Conservation (phyloP, 2,888 invertebrate genomes). For the Uloborus plumipes region DNA sequence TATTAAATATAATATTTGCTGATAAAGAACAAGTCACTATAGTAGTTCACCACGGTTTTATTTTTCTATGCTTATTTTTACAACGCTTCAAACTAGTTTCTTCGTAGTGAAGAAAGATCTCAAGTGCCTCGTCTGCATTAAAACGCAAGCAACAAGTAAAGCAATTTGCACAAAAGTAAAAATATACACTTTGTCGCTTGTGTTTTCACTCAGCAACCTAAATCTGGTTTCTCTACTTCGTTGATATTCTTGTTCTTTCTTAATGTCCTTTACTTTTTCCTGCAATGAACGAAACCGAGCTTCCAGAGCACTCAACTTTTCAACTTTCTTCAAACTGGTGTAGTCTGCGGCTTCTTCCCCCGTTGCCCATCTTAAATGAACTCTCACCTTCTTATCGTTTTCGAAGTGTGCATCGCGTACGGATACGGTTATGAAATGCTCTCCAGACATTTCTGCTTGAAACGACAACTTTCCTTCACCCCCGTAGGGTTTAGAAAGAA, state of each 20-base stretch:
- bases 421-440: constrained; percentile 1
- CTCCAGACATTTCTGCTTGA: neutral
- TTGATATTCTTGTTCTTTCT: constrained; percentile 10
- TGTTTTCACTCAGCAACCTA: constrained; percentile 3
- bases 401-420: neutral
- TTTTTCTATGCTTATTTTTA: too few species aligned
- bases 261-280: neutral
- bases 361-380: neutral
- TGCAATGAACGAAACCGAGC: neutral
- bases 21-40: too few species aligned
- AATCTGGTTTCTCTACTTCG: neutral
- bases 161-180: neutral
- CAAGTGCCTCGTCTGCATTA: constrained; percentile 6
- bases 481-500: constrained; percentile 2
- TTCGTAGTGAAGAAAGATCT: neutral
- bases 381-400: neutral
- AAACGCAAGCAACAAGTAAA: neutral
- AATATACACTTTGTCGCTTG: neutral
- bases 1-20: too few species aligned
- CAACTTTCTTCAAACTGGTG: neutral
- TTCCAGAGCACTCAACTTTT: constrained; percentile 1
- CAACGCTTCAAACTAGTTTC: neutral
- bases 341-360: neutral
- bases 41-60: too few species aligned
- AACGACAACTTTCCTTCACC: neutral